These are phyloP conservation scores for Trichonephila clavata DNA, from an alignment of 1,140 invertebrate genomes.

Conservation along the genomic window DNA sequence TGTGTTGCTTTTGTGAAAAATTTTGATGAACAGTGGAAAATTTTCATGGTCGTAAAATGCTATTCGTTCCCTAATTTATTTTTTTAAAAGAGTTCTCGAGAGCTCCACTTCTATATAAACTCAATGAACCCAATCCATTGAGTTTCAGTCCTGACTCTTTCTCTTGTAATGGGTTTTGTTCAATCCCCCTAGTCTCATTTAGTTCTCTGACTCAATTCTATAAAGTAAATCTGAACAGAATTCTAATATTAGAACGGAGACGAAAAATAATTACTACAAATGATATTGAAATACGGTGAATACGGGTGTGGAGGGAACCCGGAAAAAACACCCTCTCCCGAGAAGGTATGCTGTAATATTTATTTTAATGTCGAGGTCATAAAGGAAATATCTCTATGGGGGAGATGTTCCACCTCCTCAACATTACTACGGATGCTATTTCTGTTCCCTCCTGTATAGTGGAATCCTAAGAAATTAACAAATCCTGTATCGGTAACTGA, in stretches of 20 bases:
- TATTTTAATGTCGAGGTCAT: constrained; percentile 59
- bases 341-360: constrained; percentile 50
- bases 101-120: no score
- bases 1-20: no score
- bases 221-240: not conserved
- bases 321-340: not conserved
- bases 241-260: not conserved
- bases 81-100: no score
- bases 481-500: not conserved
- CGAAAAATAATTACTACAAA: constrained; percentile 14
- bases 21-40: no score
- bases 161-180: no score
- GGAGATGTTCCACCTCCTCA: not conserved
- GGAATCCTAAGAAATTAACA: not conserved
- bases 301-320: not conserved
- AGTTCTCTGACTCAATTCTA: not conserved
- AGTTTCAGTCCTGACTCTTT: no score
- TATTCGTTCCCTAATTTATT: no score
- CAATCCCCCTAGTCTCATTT: not conserved
- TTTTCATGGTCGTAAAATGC: no score
- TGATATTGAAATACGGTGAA: not conserved
- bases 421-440: constrained; percentile 18
- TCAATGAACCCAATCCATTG: no score
- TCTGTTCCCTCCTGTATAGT: not conserved
- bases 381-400: constrained; percentile 31